A percentile compares a stretch with the other conserved stretches of the same genome.
Conservation (phyloP, 2,797 vertebrate genomes). For the Uromys caudimaculatus region DNA sequence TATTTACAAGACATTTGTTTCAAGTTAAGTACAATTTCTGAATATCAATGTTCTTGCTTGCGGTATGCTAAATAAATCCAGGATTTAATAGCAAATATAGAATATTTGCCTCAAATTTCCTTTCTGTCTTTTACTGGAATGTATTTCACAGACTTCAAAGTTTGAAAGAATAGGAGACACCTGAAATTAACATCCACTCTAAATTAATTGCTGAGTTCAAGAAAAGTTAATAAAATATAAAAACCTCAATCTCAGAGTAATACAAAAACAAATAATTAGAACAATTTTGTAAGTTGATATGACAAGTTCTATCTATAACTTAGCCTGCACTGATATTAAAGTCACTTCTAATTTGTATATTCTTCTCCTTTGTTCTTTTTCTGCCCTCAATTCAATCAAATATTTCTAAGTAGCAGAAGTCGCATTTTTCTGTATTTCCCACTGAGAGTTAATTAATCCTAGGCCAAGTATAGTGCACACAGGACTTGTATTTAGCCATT, state of each 20-base stretch:
- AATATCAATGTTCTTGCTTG: background rate
- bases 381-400: background rate
- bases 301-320: background rate
- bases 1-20: background rate
- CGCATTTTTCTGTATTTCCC: background rate
- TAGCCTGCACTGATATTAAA: background rate
- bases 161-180: background rate
- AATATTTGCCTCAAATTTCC: background rate
- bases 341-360: background rate
- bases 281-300: background rate
- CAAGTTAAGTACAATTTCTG: background rate
- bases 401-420: background rate
- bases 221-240: background rate
- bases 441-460: background rate
- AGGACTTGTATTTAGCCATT: background rate
- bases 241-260: background rate
- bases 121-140: background rate
- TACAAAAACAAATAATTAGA: background rate
- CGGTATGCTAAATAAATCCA: background rate
- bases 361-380: conserved; percentile 12
- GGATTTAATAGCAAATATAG: background rate
- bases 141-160: conserved; percentile 11
- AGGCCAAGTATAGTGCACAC: background rate
- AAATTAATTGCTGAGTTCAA: background rate
- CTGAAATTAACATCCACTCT: background rate